Evolutionary conservation across 2,888 invertebrate genomes (phyloP), one percentile per base, ranked within the genome.

Genomic region (Eristalis arbustorum): DNA sequence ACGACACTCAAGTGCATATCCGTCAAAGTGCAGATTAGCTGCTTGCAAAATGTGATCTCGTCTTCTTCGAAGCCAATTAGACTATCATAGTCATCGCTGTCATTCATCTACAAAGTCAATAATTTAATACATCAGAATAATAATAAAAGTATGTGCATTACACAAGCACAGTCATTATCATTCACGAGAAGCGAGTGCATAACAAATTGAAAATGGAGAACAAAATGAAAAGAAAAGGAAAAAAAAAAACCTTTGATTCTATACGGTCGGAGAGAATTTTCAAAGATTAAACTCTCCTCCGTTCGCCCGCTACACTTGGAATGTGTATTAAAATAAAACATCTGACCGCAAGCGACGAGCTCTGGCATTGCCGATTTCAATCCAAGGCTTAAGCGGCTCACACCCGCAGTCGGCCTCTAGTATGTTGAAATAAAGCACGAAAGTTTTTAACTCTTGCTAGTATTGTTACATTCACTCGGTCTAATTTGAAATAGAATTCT

Each of bases 71-170:
- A 76, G 67, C 73, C 81, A 85, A 85, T 85, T 85, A 85, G 77
- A 81, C 81, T 61, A 82, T 85, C 82, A 82, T 82, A 71, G 66
- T 64, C 56, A 74, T 77, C 69, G 56, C 73, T 18, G 59, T 69
- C 76, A 73, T 59, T 64, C 75, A 64, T 59, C 66, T 68, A 77
- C 73, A 64, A 63, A 37, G 76, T 74, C 69, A 82, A 78, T 85
- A 85, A 78, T 85, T 85, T 82, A 78, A 82, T 85, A 82, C 66
- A 63, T 64, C 69, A 61, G 64, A 56, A 84, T 57, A 67, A 71
- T 37, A 71, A 59, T 34, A 69, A 77, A 63, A 79, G 10, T 68
- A 76, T 59, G 59, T 77, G 77, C 69, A 78, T 82, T 73, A 34
- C 68, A 77, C 61, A 68, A 77, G 71, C 61, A 62, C 68, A 49